Conservation (phyloP, 2,113 vertebrate species). For the Ctenodactylus gundi region DNA sequence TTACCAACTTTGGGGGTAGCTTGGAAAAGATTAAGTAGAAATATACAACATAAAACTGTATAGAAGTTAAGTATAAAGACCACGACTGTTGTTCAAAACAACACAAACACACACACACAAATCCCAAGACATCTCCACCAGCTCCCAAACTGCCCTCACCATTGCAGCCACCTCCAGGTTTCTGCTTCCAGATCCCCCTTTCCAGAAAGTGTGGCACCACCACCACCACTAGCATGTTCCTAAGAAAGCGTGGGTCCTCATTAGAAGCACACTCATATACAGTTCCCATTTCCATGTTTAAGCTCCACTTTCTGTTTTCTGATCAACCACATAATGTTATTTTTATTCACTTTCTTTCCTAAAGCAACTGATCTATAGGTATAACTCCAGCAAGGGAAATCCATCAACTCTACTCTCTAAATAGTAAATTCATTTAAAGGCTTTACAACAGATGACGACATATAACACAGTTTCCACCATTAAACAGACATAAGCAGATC, state of each 20-base stretch:
- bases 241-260: neutral
- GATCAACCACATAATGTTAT: neutral
- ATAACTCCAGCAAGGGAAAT: neutral
- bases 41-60: neutral
- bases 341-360: neutral
- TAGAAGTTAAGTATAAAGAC: neutral
- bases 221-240: neutral
- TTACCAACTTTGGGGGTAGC: neutral
- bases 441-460: neutral
- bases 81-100: neutral
- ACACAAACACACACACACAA: neutral
- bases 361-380: neutral
- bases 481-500: neutral
- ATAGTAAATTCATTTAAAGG: neutral
- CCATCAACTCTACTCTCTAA: neutral
- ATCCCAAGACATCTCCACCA: neutral
- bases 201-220: neutral
- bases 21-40: neutral
- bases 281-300: neutral
- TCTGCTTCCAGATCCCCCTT: neutral
- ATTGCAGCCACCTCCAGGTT: neutral
- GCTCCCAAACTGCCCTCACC: neutral
- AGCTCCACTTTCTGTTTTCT: neutral
- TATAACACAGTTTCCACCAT: neutral
- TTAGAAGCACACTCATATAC: neutral